phyloP scores from a whole-genome alignment of 2,888 invertebrate species.

The Sarcophaga carnaria region DNA sequence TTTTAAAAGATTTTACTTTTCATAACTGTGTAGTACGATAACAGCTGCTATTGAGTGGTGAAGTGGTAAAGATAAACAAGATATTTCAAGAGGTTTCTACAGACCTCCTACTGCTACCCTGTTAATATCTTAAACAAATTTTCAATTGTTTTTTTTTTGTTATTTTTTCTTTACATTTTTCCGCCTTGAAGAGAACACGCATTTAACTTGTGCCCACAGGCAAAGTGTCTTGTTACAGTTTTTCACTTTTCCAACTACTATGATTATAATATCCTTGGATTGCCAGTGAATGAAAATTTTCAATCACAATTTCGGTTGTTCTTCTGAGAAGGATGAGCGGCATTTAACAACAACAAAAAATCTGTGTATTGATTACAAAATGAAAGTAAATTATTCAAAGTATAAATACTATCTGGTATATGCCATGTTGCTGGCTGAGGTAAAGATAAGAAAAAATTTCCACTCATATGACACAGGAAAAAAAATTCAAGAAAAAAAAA shows the following conservation, averaged over 20 bases:
- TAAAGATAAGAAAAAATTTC: too few species aligned
- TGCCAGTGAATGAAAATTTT: background rate
- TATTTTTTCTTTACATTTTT: background rate
- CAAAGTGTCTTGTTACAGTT: background rate
- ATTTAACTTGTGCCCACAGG: background rate
- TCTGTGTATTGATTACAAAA: conserved; percentile 10
- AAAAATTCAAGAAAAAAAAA: too few species aligned
- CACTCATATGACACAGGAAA: too few species aligned
- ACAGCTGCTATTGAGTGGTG: background rate
- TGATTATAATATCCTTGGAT: background rate
- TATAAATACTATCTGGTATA: too few species aligned
- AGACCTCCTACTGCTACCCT: background rate
- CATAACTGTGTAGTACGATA: conserved; percentile 30
- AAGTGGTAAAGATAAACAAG: background rate
- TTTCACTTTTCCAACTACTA: background rate
- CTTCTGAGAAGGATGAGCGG: too few species aligned
- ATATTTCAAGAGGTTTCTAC: background rate
- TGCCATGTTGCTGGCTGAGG: too few species aligned
- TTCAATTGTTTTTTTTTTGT: background rate
- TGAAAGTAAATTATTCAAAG: background rate
- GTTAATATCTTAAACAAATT: background rate
- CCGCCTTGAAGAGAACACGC: background rate
- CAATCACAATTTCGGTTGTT: background rate
- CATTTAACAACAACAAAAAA: background rate
- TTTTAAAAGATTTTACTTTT: conserved; percentile 44